phyloP scores from a whole-genome alignment of 2,888 invertebrate genomes.

The Venustoraphidia nigricollis region DNA sequence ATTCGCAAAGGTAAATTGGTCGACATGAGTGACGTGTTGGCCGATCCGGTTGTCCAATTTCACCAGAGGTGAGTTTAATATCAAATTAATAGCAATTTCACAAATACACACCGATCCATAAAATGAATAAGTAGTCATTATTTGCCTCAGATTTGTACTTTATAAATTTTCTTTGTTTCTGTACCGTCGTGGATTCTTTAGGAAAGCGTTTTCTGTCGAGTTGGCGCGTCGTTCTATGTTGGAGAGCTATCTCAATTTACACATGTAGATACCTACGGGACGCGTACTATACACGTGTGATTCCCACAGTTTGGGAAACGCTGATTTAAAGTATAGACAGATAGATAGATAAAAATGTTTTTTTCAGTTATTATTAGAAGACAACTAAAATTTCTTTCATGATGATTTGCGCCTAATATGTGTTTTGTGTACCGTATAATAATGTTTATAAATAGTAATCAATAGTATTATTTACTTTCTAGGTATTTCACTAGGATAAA shows the following conservation, averaged over 20 bases:
- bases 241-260: too few relatives aligned
- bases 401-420: constrained; percentile 3
- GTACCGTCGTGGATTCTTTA: too few relatives aligned
- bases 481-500: constrained; percentile 54
- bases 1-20: constrained; percentile 56
- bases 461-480: constrained; percentile 3
- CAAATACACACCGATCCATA: not conserved
- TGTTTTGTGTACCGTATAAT: not conserved
- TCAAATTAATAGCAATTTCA: not conserved
- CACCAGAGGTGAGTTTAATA: constrained; percentile 50
- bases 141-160: not conserved
- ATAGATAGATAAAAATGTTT: too few relatives aligned
- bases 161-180: not conserved
- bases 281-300: too few relatives aligned
- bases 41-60: constrained; percentile 62
- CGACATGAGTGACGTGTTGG: constrained; percentile 66
- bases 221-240: too few relatives aligned
- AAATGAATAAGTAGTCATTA: not conserved
- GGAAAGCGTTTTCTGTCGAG: too few relatives aligned
- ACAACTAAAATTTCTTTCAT: too few relatives aligned
- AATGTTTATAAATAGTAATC: constrained; percentile 1
- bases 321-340: too few relatives aligned
- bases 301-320: too few relatives aligned
- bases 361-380: too few relatives aligned
- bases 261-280: too few relatives aligned